A percentile compares a stretch with the other conserved stretches of the same genome.
Conservation (phyloP, 2,113 vertebrate genomes). For the Sturnus vulgaris region DNA sequence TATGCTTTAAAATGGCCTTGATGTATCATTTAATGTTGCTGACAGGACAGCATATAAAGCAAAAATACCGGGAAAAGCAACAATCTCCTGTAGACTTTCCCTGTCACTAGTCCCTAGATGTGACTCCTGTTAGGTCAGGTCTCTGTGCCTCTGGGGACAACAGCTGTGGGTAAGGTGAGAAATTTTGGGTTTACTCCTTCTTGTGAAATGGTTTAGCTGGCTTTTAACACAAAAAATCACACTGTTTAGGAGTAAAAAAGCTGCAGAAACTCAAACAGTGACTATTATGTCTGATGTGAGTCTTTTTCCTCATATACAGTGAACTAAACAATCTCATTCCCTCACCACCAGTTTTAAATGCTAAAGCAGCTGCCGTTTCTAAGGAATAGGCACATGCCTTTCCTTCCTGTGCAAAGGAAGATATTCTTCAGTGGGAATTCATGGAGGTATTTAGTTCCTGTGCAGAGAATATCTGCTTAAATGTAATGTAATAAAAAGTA, state of each 20-base stretch:
- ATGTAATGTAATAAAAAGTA: conserved; percentile 29
- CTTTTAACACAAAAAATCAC: not conserved
- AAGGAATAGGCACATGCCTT: not conserved
- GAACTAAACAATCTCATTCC: not conserved
- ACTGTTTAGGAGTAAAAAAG: not conserved
- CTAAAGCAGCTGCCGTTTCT: not conserved
- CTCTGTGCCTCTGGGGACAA: not conserved
- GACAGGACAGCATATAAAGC: not conserved
- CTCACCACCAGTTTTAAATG: not conserved
- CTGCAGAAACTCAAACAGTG: not conserved
- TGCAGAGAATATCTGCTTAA: conserved; percentile 21
- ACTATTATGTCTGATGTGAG: not conserved
- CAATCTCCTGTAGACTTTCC: not conserved
- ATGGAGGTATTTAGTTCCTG: not conserved
- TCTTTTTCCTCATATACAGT: not conserved
- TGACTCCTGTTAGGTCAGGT: not conserved
- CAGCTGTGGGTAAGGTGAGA: not conserved
- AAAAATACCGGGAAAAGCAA: not conserved
- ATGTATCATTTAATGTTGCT: not conserved
- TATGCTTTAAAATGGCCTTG: not conserved
- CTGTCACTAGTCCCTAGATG: not conserved
- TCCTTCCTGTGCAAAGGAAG: not conserved
- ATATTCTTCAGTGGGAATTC: not conserved
- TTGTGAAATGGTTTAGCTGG: not conserved
- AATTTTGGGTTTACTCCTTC: not conserved